A percentile compares a stretch with the other conserved stretches of the same genome.
Conservation (phyloP, 1,140 invertebrate species). For the Drosophila subpulchrella region DNA sequence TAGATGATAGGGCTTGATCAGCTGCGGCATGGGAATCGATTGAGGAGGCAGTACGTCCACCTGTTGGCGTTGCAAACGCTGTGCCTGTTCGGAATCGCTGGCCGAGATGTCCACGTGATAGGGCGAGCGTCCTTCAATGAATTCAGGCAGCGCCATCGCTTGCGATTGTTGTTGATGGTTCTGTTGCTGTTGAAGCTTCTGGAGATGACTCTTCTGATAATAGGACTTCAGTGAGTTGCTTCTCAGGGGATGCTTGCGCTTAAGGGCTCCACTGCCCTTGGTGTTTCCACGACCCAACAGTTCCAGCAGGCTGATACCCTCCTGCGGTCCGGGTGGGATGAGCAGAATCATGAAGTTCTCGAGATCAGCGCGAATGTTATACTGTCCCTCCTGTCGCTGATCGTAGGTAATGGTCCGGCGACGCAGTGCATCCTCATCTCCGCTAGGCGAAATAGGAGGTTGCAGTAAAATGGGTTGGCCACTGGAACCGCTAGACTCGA, state of each 20-base stretch:
- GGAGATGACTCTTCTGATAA: slow-evolving; percentile 42
- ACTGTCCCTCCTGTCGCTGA: slow-evolving; percentile 87
- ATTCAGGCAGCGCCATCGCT: slow-evolving; percentile 72
- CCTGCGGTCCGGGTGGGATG: slow-evolving; percentile 85
- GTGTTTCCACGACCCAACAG: slow-evolving; percentile 68
- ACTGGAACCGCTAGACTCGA: slow-evolving; percentile 19
- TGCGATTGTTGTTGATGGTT: slow-evolving; percentile 27
- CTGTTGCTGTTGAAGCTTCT: slow-evolving; percentile 34
- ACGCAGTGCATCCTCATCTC: slow-evolving; percentile 36
- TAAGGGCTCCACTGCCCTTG: slow-evolving; percentile 24
- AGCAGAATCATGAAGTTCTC: slow-evolving; percentile 88
- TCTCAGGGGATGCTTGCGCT: slow-evolving; percentile 55
- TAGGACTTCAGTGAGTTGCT: slow-evolving; percentile 54
- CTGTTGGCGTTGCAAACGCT: slow-evolving; percentile 74
- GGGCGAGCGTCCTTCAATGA: slow-evolving; percentile 86
- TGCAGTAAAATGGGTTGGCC: slow-evolving; percentile 36
- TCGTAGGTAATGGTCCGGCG: slow-evolving; percentile 85
- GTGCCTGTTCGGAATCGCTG: slow-evolving; percentile 59
- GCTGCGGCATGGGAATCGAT: slow-evolving; percentile 68
- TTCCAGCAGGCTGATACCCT: slow-evolving; percentile 83
- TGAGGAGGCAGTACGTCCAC: slow-evolving; percentile 80
- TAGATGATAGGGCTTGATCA: slow-evolving; percentile 79
- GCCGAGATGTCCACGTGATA: slow-evolving; percentile 85
- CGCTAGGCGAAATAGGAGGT: slow-evolving; percentile 20
- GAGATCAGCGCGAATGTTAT: slow-evolving; percentile 88